Evolutionary conservation across 2,888 invertebrate species (phyloP).

Genomic region (Diarsia rubi): DNA sequence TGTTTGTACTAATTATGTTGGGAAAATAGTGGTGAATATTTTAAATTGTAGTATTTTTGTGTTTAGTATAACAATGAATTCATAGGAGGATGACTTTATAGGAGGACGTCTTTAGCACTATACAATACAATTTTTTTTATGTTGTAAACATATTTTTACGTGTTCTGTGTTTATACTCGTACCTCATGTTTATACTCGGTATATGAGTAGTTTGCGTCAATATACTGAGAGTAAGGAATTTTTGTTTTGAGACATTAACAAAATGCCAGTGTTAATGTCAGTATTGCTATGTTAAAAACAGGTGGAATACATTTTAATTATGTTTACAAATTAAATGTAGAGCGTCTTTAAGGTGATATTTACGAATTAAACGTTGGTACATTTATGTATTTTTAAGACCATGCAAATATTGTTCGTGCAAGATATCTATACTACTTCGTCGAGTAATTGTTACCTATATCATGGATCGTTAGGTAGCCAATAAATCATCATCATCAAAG

Average conservation of each 20-base stretch:
- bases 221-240: background rate
- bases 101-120: too few relatives aligned
- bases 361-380: background rate
- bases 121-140: too few relatives aligned
- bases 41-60: background rate
- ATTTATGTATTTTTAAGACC: background rate
- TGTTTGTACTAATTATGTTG: conserved; percentile 53
- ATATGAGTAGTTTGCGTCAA: background rate
- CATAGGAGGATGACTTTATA: too few relatives aligned
- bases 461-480: background rate
- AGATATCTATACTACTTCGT: background rate
- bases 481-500: background rate
- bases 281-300: too few relatives aligned
- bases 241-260: too few relatives aligned
- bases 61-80: too few relatives aligned
- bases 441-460: background rate
- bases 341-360: too few relatives aligned
- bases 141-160: too few relatives aligned
- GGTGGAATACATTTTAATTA: background rate
- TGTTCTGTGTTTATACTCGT: too few relatives aligned
- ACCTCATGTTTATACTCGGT: too few relatives aligned
- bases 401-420: background rate
- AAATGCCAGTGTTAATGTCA: too few relatives aligned
- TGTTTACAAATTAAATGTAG: background rate
- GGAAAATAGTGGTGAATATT: conserved; percentile 27